Base-by-base conservation (phyloP, 2,888 invertebrate genomes). In the Phaedon cochleariae region DNA sequence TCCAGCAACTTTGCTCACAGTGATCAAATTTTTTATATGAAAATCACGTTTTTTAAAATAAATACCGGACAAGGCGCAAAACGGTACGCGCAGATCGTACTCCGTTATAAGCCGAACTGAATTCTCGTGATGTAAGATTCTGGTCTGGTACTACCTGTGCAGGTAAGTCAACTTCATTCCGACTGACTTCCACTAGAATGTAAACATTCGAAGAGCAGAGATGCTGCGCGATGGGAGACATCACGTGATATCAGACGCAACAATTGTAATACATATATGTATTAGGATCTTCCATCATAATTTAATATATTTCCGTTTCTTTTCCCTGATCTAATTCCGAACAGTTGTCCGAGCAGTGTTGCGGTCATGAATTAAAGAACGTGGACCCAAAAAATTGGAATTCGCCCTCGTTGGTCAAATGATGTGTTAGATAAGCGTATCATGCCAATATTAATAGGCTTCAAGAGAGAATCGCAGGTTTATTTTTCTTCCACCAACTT, bases 151-250 rank as follows among this genome's bases (percentile, higher is more conserved):
- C 64, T 62, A 67, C 66, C 65, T 70, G 67, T 62, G 59, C 68
- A 70, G 70, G 70, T 70, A 68, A 64, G 64, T 54, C 53, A 48
- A 68, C 61, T 63, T 62, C 67, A 51, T 66, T 64, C 65, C 34
- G 53, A 58, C 65, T 60, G 46, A 57, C 62, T 65, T 65, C 37
- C 29, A 21, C 58, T 48, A 52, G 54, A 54, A 62, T 67, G 63
- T 63, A 63, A 67, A 70, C 64, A 70, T 64, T 62, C 54, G 59
- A 1, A 59, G 41, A 37, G 18, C 53, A 20, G 54, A 62, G 67
- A 67, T 68, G 64, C 62, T 66, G 68, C 12, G 34, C 6, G 9
- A 34, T 34, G 31, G 31, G 41, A 41, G 66, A 34, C 48, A 59
- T 67, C 65, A 64, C 65, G 64, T 66, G 67, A 68, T 54, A 62